Evolutionary conservation across 2,888 invertebrate genomes (phyloP), one percentile per base, ranked within the genome.

Genomic region (Tiphia femorata): DNA sequence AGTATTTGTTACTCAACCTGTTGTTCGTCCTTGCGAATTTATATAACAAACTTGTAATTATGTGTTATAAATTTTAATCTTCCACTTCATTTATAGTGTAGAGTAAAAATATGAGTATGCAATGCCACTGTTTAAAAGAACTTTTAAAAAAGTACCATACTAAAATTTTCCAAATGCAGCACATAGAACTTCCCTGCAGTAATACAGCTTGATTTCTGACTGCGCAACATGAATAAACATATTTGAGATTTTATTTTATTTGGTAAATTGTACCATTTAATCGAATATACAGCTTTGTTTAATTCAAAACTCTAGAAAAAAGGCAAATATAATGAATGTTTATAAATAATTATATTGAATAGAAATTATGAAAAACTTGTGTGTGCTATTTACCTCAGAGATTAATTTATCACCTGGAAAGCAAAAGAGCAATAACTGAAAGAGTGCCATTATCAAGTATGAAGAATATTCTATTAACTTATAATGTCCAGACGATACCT

Each of bases 371-470:
- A 29, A 4, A 14, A 25, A 19, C 35, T 46, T 62, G 30, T 16
- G n/a, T 16, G 12, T 17, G 19, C n/a, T n/a, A n/a, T n/a, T n/a
- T 52, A 70, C 78, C 68, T 77, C 63, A 19, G 33, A 49, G 10
- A 77, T 72, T 41, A 78, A 19, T 46, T 72, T 55, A 27, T 76
- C 78, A 14, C 78, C 76, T 1, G 78, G 77, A 60, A 75, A 71
- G 50, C 76, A 78, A 47, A 77, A 78, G 2, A 78, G 56, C 5
- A 78, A 37, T 10, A 78, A 58, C 62, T 78, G 78, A 56, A 68
- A 76, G 29, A 78, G 62, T 17, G 78, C 72, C 73, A 78, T 73
- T 20, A 70, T n/a, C 43, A 78, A 69, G 35, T 78, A 76, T 8
- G 76, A 68, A 14, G 58, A 43, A 19, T 70, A 77, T 63, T 74